phyloP scores from a whole-genome alignment of 2,113 vertebrate species.

The Trematocara marginatum region DNA sequence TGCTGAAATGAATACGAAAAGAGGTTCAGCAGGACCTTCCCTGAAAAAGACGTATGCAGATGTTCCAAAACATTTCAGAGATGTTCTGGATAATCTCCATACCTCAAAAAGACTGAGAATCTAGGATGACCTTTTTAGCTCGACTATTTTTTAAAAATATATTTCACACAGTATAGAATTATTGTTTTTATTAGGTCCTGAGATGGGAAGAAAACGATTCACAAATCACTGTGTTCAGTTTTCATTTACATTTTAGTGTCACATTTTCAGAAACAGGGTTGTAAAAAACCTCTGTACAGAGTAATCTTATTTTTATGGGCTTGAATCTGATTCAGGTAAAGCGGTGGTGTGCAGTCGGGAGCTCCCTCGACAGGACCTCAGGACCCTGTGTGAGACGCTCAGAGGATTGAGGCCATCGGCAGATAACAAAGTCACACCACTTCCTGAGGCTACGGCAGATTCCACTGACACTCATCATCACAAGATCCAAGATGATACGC shows the following conservation, averaged over 20 bases:
- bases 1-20: background rate
- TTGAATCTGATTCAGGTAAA: conserved; percentile 76
- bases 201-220: background rate
- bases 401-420: conserved; percentile 61
- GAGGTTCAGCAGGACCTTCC: background rate
- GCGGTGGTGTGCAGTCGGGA: conserved; percentile 87
- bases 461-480: background rate
- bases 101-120: background rate
- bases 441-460: background rate
- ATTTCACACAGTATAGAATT: background rate
- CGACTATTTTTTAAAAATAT: fast-evolving
- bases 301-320: background rate
- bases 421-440: conserved; percentile 12
- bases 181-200: background rate
- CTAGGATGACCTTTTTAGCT: background rate
- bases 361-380: conserved; percentile 85
- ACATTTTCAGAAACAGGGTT: background rate
- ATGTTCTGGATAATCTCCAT: background rate
- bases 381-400: conserved; percentile 85
- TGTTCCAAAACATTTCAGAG: background rate
- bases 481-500: background rate
- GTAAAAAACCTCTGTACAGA: background rate
- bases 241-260: background rate
- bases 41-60: background rate
- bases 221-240: background rate